A percentile compares a stretch with the other conserved stretches of the same genome.
Conservation (phyloP, 2,113 vertebrate species). For the Struthidea cinerea region DNA sequence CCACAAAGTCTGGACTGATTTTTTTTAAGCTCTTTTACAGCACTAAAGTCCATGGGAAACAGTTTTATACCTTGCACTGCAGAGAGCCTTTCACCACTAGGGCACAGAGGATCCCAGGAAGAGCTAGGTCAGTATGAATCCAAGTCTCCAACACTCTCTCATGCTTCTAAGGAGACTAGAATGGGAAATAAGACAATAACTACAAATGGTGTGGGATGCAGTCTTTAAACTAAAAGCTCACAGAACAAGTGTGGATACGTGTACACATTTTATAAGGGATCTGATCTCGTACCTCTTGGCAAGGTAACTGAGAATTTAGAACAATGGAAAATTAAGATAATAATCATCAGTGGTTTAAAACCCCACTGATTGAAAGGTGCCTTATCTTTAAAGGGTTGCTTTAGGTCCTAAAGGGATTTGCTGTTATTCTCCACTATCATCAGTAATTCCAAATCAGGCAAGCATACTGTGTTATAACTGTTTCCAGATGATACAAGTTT, state of each 20-base stretch:
- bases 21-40: background rate
- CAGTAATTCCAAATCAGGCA: background rate
- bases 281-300: background rate
- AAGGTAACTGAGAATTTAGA: background rate
- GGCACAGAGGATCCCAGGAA: background rate
- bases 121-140: background rate
- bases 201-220: background rate
- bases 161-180: background rate
- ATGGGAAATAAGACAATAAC: background rate
- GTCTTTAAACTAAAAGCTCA: background rate
- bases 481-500: background rate
- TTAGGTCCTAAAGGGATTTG: background rate
- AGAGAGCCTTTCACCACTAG: background rate
- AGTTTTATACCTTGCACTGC: background rate
- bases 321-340: background rate
- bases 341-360: background rate
- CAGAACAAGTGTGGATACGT: fast-evolving
- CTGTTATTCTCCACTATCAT: background rate
- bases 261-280: background rate
- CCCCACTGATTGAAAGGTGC: background rate
- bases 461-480: background rate
- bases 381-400: background rate
- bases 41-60: background rate
- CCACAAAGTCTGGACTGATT: background rate
- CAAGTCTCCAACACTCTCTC: background rate